Conservation (phyloP, 2,113 vertebrate species). For the Eclectus roratus region DNA sequence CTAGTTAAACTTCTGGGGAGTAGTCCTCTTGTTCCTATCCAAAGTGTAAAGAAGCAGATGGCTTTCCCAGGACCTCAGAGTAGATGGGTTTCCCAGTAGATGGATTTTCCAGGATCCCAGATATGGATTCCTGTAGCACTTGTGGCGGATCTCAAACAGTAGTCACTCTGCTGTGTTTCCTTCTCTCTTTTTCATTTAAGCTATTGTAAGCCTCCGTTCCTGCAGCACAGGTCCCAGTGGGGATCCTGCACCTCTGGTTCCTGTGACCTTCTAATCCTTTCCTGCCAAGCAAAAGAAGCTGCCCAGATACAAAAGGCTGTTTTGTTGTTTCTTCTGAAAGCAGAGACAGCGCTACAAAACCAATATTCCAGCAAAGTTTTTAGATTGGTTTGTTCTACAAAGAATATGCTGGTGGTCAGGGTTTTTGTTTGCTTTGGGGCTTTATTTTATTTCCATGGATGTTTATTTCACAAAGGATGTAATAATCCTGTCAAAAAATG, state of each 20-base stretch:
- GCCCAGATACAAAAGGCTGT: background rate
- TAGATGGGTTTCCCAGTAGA: background rate
- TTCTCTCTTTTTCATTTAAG: background rate
- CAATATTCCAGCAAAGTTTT: background rate
- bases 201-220: background rate
- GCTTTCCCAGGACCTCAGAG: background rate
- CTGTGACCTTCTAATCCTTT: background rate
- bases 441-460: background rate
- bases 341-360: background rate
- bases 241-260: background rate
- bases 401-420: background rate
- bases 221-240: background rate
- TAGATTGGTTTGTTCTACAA: background rate
- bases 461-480: background rate
- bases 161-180: background rate
- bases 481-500: background rate
- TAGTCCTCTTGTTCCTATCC: background rate
- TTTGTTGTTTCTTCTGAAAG: background rate
- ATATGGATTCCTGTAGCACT: background rate
- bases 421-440: background rate
- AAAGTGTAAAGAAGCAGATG: background rate
- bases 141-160: background rate
- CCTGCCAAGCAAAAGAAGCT: background rate
- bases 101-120: background rate
- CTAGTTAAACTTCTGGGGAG: background rate